Evolutionary conservation across 2,888 invertebrate species (phyloP).

Genomic region (Drosophila melanosoma): DNA sequence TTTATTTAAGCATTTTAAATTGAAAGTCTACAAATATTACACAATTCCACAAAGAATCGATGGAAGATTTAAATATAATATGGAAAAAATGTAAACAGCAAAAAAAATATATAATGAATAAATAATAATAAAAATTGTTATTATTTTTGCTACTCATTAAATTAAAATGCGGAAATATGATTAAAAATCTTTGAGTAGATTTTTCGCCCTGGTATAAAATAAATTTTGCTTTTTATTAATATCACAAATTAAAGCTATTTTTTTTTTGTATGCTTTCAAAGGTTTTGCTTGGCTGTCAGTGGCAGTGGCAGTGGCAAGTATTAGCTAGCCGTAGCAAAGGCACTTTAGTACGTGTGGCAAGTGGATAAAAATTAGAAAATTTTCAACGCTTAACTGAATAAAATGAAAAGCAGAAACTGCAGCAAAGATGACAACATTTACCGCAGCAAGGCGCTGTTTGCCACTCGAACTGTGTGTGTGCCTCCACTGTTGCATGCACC

Average conservation of each 20-base stretch:
- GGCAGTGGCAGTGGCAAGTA: constrained; percentile 9
- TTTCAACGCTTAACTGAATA: constrained; percentile 31
- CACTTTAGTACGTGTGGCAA: constrained; percentile 41
- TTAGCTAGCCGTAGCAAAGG: constrained; percentile 7
- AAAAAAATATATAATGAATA: neutral
- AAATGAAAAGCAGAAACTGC: constrained; percentile 23
- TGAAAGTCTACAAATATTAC: neutral
- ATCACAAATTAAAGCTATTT: neutral
- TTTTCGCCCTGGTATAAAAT: neutral
- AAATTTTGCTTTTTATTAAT: neutral
- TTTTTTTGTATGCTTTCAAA: constrained; percentile 6
- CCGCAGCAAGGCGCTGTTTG: constrained; percentile 38
- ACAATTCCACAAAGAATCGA: no score
- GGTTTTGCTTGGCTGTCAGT: constrained; percentile 3
- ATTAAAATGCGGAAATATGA: neutral
- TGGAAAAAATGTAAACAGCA: neutral
- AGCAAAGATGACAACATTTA: constrained; percentile 34
- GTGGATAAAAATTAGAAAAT: constrained; percentile 47
- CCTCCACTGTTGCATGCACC: constrained; percentile 12
- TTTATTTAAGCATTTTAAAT: neutral
- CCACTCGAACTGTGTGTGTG: constrained; percentile 24
- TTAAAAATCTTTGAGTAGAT: neutral
- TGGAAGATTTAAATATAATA: neutral
- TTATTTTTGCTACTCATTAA: neutral
- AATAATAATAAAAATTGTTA: neutral